Evolutionary conservation across 2,113 vertebrate species (phyloP).

Genomic region (Rissa tridactyla): DNA sequence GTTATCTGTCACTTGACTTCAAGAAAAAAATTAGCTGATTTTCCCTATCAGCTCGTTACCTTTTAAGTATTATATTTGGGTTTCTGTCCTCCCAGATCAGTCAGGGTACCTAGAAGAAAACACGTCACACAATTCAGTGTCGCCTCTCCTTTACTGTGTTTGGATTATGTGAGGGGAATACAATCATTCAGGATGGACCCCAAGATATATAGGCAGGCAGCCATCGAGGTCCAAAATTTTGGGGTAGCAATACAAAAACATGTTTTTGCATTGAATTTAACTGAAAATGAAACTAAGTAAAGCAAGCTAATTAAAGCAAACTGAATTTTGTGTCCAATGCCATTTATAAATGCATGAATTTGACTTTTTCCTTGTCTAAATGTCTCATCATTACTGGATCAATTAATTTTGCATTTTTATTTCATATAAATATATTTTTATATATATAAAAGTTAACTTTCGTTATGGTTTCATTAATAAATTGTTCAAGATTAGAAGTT

Average conservation of each 20-base stretch:
- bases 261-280: neutral
- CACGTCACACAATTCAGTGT: neutral
- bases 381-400: neutral
- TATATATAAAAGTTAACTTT: neutral
- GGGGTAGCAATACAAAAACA: neutral
- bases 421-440: neutral
- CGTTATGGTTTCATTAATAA: neutral
- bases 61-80: neutral
- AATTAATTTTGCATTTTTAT: neutral
- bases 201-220: neutral
- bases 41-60: neutral
- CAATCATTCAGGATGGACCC: neutral
- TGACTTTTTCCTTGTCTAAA: neutral
- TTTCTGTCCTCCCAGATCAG: neutral
- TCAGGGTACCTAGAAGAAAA: neutral
- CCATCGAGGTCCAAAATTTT: neutral
- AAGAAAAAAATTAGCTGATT: neutral
- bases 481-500: neutral
- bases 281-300: neutral
- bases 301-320: neutral
- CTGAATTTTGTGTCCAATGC: neutral
- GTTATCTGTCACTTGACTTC: neutral
- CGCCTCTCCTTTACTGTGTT: neutral
- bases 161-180: neutral
- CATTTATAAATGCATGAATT: neutral